phyloP scores from a whole-genome alignment of 1,140 invertebrate genomes.

The Himalopsyche phryganea region DNA sequence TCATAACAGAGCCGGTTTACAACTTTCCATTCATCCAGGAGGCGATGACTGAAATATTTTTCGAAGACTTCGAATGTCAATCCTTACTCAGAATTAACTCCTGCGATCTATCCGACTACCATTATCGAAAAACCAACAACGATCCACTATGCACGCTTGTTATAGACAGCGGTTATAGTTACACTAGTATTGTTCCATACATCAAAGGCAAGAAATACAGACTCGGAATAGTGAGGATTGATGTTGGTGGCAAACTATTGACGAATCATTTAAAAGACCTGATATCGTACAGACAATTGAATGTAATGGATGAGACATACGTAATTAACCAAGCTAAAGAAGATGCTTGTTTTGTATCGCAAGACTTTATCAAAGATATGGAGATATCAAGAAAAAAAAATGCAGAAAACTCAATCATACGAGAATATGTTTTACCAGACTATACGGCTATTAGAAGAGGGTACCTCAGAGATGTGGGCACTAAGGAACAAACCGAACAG shows the following conservation, averaged over 20 bases:
- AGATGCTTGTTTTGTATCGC: slow-evolving; percentile 92
- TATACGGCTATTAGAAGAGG: slow-evolving; percentile 83
- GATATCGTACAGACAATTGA: slow-evolving; percentile 92
- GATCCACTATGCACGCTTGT: slow-evolving; percentile 75
- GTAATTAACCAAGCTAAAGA: slow-evolving; percentile 99
- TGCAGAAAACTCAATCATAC: slow-evolving; percentile 63
- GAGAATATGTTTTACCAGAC: slow-evolving; percentile 95
- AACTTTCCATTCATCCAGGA: slow-evolving; percentile 93
- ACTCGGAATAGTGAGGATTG: slow-evolving; percentile 77
- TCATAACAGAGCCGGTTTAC: slow-evolving; percentile 91
- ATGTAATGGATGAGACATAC: slow-evolving; percentile 99
- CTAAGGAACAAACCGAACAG: slow-evolving; percentile 62
- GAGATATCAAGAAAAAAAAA: slow-evolving; percentile 65
- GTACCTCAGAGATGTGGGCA: slow-evolving; percentile 60
- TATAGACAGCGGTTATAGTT: slow-evolving; percentile 93
- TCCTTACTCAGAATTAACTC: slow-evolving; percentile 79
- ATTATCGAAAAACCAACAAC: slow-evolving; percentile 57
- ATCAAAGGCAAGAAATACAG: slow-evolving; percentile 83
- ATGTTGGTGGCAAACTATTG: slow-evolving; percentile 94
- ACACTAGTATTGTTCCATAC: slow-evolving; percentile 92
- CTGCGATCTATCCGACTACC: slow-evolving; percentile 64
- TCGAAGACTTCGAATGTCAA: slow-evolving; percentile 95
- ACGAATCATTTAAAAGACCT: slow-evolving; percentile 99
- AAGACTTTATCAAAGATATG: slow-evolving; percentile 84
- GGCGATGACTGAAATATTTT: slow-evolving; percentile 91